Percentiles rank a stretch among this genome's conserved stretches.
These are phyloP conservation scores for Danio choprae DNA, from an alignment of 2,797 vertebrate species.

Conservation along the genomic window DNA sequence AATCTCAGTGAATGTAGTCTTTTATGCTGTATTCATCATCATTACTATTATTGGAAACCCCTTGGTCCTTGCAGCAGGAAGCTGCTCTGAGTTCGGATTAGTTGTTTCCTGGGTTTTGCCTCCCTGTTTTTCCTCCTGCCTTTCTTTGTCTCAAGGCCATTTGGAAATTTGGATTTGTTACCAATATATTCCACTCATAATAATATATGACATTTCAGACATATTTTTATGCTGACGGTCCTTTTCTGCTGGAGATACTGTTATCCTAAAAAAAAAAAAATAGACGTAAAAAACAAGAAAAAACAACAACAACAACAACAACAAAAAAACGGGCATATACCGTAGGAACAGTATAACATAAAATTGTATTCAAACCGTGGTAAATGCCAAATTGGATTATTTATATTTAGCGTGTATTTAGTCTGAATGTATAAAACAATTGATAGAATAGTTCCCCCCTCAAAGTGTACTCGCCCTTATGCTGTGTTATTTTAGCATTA, in stretches of 20 bases:
- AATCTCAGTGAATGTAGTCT: background rate
- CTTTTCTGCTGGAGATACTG: no score
- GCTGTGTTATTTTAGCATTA: background rate
- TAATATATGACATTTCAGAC: conserved; percentile 19
- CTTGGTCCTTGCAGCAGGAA: background rate
- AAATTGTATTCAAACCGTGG: no score
- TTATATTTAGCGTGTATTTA: background rate
- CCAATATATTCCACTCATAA: conserved; percentile 4
- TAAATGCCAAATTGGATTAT: no score
- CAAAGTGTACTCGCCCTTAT: background rate
- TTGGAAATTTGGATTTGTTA: conserved; percentile 23
- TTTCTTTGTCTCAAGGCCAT: conserved; percentile 21
- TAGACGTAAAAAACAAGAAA: no score
- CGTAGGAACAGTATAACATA: no score
- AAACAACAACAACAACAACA: no score
- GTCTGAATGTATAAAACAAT: background rate
- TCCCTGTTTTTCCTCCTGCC: background rate
- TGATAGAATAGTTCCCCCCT: background rate
- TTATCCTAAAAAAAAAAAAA: no score
- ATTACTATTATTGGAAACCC: conserved; percentile 5
- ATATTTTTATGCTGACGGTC: no score
- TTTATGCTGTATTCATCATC: background rate
- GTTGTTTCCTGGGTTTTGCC: conserved; percentile 13
- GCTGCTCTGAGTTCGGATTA: conserved; percentile 2
- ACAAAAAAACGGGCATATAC: no score